A percentile compares a stretch with the other conserved stretches of the same genome.
Evolutionary conservation across 2,113 vertebrate species (phyloP).

Genomic region (Fregetta grallaria): DNA sequence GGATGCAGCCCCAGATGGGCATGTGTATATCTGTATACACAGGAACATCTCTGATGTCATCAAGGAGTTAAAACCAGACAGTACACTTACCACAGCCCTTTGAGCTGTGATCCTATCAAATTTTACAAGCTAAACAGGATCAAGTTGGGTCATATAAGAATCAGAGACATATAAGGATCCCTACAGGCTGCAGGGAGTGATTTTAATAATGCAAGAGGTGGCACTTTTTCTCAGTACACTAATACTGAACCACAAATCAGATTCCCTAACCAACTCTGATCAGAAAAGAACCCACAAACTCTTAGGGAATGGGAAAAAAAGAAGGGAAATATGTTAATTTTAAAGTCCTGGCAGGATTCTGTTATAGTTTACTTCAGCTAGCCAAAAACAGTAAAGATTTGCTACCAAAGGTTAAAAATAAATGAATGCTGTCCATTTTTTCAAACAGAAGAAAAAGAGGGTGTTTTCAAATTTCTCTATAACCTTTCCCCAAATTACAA

Average conservation of each 20-base stretch:
- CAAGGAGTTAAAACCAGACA: conserved; percentile 8
- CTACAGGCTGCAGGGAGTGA: background rate
- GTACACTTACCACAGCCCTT: background rate
- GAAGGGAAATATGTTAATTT: background rate
- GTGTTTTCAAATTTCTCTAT: background rate
- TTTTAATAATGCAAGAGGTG: background rate
- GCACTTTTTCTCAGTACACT: background rate
- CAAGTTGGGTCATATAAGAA: background rate
- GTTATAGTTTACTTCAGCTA: background rate
- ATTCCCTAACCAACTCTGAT: background rate
- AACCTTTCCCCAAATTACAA: background rate
- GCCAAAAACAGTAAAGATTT: background rate
- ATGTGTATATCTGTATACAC: background rate
- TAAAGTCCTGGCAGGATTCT: background rate
- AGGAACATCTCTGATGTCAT: background rate
- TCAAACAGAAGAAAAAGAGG: background rate
- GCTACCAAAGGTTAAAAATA: background rate
- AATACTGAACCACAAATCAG: background rate
- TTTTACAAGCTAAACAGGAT: conserved; percentile 7
- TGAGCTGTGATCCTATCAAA: background rate
- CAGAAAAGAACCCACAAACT: background rate
- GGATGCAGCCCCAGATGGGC: background rate
- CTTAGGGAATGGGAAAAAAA: background rate
- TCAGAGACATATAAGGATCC: background rate
- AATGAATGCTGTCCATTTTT: background rate